phyloP scores from a whole-genome alignment of 2,113 vertebrate species.

The Mugil cephalus region DNA sequence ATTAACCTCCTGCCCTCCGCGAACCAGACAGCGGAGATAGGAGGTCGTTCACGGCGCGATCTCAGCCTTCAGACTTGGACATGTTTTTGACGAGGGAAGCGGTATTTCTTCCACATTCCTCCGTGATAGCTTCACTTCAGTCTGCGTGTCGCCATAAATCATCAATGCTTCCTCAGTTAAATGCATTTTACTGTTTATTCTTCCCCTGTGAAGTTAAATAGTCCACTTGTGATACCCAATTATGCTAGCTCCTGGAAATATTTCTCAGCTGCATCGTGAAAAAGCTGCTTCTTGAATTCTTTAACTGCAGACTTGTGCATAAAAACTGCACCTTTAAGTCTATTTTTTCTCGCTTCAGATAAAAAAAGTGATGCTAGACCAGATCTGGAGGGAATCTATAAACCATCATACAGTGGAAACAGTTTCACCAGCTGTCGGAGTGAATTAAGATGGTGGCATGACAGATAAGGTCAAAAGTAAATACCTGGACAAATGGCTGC shows the following conservation, averaged over 20 bases:
- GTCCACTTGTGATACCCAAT: slow-evolving; percentile 38
- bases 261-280: slow-evolving; percentile 24
- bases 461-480: slow-evolving; percentile 60
- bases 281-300: slow-evolving; percentile 19
- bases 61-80: slow-evolving; percentile 42
- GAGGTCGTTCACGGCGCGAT: slow-evolving; percentile 14
- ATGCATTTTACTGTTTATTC: slow-evolving; percentile 36
- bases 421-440: slow-evolving; percentile 52
- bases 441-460: slow-evolving; percentile 57
- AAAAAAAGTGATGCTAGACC: slow-evolving; percentile 26
- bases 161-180: slow-evolving; percentile 54
- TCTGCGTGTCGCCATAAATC: slow-evolving; percentile 58
- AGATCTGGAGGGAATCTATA: slow-evolving; percentile 7
- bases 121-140: slow-evolving; percentile 5
- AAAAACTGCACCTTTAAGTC: slow-evolving; percentile 39
- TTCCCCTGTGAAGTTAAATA: slow-evolving; percentile 28
- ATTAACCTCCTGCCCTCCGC: slow-evolving; percentile 53
- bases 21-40: slow-evolving; percentile 52
- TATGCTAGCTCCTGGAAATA: slow-evolving; percentile 4
- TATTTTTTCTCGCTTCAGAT: slow-evolving; percentile 44
- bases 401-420: slow-evolving; percentile 41
- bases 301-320: slow-evolving; percentile 51
- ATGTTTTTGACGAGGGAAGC: slow-evolving; percentile 25
- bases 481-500: slow-evolving; percentile 23
- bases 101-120: slow-evolving; percentile 50